Conservation (phyloP, 2,113 vertebrate species). For the Chloropsis cyanopogon region DNA sequence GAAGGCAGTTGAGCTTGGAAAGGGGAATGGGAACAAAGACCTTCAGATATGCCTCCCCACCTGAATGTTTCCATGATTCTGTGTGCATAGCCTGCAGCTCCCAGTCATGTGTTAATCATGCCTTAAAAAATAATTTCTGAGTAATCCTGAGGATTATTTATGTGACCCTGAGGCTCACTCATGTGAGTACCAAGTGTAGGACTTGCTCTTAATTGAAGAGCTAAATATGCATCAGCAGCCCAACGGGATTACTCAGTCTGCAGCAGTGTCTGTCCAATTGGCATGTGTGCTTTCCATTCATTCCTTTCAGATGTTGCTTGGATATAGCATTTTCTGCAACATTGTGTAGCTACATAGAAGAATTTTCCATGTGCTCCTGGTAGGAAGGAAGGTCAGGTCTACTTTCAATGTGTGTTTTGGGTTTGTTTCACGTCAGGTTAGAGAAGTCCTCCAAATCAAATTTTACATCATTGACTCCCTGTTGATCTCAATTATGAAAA, state of each 20-base stretch:
- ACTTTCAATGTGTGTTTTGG: neutral
- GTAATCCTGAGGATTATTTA: constrained; percentile 31
- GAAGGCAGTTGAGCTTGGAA: neutral
- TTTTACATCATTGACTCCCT: neutral
- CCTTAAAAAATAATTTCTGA: constrained; percentile 25
- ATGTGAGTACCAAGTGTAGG: neutral
- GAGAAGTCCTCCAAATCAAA: neutral
- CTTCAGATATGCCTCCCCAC: neutral
- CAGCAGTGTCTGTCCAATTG: neutral
- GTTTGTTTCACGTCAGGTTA: neutral
- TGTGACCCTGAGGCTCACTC: constrained; percentile 2
- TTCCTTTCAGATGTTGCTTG: neutral
- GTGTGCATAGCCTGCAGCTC: neutral
- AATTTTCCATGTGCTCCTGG: neutral
- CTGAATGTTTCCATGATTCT: neutral
- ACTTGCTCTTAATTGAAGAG: neutral
- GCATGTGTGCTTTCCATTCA: neutral
- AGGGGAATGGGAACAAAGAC: neutral
- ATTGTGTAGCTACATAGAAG: neutral
- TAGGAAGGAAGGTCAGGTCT: neutral
- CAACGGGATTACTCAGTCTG: neutral
- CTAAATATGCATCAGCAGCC: neutral
- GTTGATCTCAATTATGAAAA: neutral
- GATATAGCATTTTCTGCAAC: neutral
- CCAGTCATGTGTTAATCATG: neutral